Conservation (phyloP, 2,797 vertebrate genomes). For the Monodelphis domestica region DNA sequence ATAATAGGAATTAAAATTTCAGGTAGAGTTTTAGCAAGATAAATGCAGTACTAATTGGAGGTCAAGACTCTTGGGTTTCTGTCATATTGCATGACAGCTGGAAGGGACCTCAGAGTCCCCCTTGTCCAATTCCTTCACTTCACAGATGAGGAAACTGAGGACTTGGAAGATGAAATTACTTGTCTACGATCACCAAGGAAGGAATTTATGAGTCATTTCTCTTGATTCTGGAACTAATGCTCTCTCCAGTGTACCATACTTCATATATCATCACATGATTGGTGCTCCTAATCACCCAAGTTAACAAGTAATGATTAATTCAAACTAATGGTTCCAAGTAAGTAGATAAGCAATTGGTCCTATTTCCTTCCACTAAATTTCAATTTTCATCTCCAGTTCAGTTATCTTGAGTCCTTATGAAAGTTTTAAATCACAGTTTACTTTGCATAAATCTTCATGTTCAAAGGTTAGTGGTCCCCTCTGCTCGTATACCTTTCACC, state of each 20-base stretch:
- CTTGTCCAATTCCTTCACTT: neutral
- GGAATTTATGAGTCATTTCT: neutral
- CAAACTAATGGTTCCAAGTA: neutral
- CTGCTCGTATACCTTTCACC: neutral
- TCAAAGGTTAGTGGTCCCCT: neutral
- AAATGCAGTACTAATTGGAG: conserved; percentile 32
- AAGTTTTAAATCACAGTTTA: neutral
- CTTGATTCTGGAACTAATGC: neutral
- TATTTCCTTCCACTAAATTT: neutral
- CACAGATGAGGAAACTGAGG: neutral
- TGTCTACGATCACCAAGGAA: neutral
- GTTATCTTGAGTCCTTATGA: neutral
- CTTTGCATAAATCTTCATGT: neutral
- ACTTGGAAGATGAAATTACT: neutral
- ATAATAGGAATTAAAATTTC: conserved; percentile 36
- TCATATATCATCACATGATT: neutral
- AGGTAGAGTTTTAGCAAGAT: neutral
- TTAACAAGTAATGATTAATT: neutral
- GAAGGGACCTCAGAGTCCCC: neutral
- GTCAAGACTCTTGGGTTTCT: neutral
- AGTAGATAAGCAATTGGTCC: neutral
- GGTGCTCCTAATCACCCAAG: neutral
- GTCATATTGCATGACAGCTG: neutral
- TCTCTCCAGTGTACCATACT: neutral
- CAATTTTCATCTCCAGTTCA: neutral